A percentile compares a stretch with the other conserved stretches of the same genome.
Conservation (phyloP, 2,888 invertebrate species). For the Hirtodrosophila duncani region DNA sequence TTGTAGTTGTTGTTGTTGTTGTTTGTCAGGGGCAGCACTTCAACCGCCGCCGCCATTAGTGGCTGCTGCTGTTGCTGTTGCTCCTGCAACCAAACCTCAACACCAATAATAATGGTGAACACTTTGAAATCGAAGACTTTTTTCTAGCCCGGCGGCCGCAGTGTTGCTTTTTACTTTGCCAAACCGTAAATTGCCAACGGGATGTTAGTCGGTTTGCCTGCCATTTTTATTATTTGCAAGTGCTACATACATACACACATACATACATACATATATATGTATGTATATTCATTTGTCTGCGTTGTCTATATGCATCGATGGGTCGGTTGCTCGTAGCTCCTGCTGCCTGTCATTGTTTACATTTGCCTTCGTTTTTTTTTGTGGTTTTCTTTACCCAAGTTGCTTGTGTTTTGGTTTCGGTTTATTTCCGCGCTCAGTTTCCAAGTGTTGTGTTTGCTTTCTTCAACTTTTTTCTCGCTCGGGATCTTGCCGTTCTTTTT, state of each 20-base stretch:
- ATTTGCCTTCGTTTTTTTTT: constrained; percentile 20
- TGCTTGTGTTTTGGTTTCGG: constrained; percentile 40
- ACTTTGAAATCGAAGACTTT: constrained; percentile 71
- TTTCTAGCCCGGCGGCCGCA: constrained; percentile 29
- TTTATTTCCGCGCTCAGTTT: constrained; percentile 44
- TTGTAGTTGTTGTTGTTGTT: constrained; percentile 31
- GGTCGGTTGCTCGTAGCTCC: constrained; percentile 6
- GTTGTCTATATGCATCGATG: constrained; percentile 15
- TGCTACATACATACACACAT: constrained; percentile 1
- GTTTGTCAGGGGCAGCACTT: constrained; percentile 65
- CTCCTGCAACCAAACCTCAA: constrained; percentile 16
- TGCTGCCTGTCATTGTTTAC: constrained; percentile 52
- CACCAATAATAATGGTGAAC: constrained; percentile 35
- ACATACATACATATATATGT: constrained; percentile 28
- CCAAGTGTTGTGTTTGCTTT: constrained; percentile 51
- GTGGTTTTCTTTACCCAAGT: constrained; percentile 13
- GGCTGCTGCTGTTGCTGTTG: constrained; percentile 32
- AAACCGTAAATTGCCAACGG: constrained; percentile 66
- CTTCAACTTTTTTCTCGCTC: constrained; percentile 42
- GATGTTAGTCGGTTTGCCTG: constrained; percentile 58
- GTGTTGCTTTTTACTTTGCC: constrained; percentile 53
- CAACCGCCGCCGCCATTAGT: constrained; percentile 48
- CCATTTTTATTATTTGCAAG: constrained; percentile 34
- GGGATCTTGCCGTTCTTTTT: constrained; percentile 37
- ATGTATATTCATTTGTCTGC: constrained; percentile 25